Evolutionary conservation across 2,113 vertebrate species (phyloP), one percentile per base, ranked within the genome.

Genomic region (Hassar affinis): DNA sequence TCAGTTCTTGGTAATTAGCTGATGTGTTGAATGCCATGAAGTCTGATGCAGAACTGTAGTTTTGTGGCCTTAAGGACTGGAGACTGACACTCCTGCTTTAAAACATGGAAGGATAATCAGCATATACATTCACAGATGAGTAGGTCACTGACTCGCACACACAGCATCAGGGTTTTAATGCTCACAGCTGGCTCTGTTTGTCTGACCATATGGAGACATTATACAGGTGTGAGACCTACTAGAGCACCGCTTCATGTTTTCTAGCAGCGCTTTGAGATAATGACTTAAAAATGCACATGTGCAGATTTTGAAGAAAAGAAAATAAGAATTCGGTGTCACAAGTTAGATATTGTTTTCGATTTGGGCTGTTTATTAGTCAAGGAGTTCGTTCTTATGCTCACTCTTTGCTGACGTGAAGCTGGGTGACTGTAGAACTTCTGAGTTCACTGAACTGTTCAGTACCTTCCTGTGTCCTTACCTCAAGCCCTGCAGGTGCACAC

Each of bases 371-470:
- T 33, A 35, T 14, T 27, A n/a, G 4, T 47, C 22, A 47, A n/a
- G n/a, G 38, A 15, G 75, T 35, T 35, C 35, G 49, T 54, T 54
- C n/a, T 54, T 77, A 38, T 56, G 52, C 7, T 78, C 35, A 25
- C 11, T 10, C 12, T 79, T 61, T 61, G 56, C n/a, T 51, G 2
- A n/a, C 15, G 45, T n/a, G 38, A 22, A 62, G 27, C 17, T 49
- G 10, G 30, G 49, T 35, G 27, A 42, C 62, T 15, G 45, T 68
- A 71, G 80, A 57, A 10, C 8, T 54, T 72, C 14, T 42, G 51
- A 52, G 66, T 81, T 56, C 80, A 74, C 38, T 72, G 68, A 82
- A 61, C 68, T 82, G 80, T 74, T 59, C 42, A 47, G 66, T 45
- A 56, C 49, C 52, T 82, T 74, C 80, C 68, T 82, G 38, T 47